Evolutionary conservation across 30 jellyfish, hydroid and myxozoan genomes (phyloP).

Genomic region (Cassiopea xamachana): DNA sequence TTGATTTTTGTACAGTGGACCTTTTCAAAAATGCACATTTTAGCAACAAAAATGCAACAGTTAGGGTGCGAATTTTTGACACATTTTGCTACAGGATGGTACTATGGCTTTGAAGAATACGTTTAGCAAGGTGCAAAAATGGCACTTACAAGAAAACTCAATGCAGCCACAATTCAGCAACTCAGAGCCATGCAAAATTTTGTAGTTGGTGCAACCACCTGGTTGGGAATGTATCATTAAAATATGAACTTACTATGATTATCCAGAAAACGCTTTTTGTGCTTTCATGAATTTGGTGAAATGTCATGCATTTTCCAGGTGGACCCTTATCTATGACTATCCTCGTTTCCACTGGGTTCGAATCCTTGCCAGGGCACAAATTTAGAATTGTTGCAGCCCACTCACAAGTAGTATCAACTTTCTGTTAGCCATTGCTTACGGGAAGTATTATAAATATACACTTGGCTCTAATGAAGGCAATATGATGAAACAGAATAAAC

Average conservation of each 20-base stretch:
- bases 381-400: no score
- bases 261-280: neutral
- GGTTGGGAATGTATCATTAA: neutral
- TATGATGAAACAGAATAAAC: no score
- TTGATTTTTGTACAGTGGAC: neutral
- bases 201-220: neutral
- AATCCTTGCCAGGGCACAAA: no score
- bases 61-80: no score
- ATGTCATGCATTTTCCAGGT: neutral
- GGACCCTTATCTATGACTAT: neutral
- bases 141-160: neutral
- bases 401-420: no score
- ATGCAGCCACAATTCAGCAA: neutral
- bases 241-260: neutral
- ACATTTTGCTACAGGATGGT: no score
- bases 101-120: no score
- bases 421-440: no score
- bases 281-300: neutral
- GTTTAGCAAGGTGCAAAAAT: neutral
- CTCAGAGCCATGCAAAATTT: neutral
- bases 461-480: no score
- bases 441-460: no score
- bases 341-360: neutral
- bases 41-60: neutral
- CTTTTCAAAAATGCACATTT: neutral